Conservation (phyloP, 2,888 invertebrate species). For the Epiblema foenella region DNA sequence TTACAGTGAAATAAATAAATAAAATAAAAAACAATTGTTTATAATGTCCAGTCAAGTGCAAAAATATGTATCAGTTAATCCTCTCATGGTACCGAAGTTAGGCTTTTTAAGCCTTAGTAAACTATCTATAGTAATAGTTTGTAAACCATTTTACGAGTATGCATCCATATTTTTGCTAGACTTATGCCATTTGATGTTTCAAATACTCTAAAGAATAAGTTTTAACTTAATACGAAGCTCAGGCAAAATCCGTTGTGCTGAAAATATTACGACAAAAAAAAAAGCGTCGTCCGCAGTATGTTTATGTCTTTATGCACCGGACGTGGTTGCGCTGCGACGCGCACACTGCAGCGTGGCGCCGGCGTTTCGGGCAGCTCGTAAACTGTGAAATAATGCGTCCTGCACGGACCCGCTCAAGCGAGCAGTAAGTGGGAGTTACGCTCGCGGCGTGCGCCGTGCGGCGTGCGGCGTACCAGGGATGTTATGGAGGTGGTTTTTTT, state of each 20-base stretch:
- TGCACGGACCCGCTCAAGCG: constrained; percentile 36
- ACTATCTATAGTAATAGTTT: no score
- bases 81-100: no score
- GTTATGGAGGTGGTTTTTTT: no score
- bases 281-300: constrained; percentile 7
- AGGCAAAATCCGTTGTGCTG: neutral
- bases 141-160: no score
- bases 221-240: neutral
- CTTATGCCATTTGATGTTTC: neutral
- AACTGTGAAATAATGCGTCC: constrained; percentile 43
- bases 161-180: no score
- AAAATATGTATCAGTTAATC: no score
- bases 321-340: constrained; percentile 20
- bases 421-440: constrained; percentile 38
- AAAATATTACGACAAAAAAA: constrained; percentile 16
- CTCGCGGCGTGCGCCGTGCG: constrained; percentile 32
- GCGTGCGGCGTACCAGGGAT: no score
- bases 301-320: constrained; percentile 34
- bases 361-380: constrained; percentile 36
- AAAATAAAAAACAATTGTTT: no score
- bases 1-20: no score
- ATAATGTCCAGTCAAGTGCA: no score
- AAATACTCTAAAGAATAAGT: neutral
- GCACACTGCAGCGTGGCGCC: constrained; percentile 38
- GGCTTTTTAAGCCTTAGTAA: no score